Evolutionary conservation across 2,113 vertebrate species (phyloP).

Genomic region (Leptodactylus fuscus): DNA sequence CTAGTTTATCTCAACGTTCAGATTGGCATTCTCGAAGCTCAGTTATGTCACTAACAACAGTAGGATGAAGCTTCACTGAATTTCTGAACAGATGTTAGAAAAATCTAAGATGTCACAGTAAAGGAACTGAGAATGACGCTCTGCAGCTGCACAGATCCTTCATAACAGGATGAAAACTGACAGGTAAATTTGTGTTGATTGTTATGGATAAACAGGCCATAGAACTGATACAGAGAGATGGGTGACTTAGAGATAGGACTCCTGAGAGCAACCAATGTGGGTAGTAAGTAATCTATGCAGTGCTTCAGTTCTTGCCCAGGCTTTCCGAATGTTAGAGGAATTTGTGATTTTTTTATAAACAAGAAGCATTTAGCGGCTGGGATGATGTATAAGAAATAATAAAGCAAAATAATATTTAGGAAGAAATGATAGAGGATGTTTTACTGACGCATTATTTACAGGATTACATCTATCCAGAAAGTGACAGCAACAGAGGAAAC

Average conservation of each 20-base stretch:
- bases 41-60: background rate
- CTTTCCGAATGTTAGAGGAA: conserved; percentile 14
- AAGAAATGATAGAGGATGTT: no score
- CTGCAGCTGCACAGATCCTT: background rate
- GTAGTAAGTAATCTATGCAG: conserved; percentile 25
- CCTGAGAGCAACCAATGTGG: background rate
- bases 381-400: background rate
- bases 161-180: background rate
- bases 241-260: background rate
- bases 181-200: background rate
- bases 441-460: background rate
- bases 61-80: background rate
- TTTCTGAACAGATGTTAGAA: conserved; percentile 20
- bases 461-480: background rate
- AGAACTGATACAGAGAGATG: background rate
- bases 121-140: background rate
- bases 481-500: background rate
- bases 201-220: background rate
- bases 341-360: conserved; percentile 19
- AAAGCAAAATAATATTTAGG: background rate
- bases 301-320: background rate
- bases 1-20: background rate
- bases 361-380: background rate
- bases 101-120: conserved; percentile 1
- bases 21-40: background rate